These are phyloP conservation scores for Orthonyx spaldingii DNA, from an alignment of 2,113 vertebrate genomes.

Conservation along the genomic window DNA sequence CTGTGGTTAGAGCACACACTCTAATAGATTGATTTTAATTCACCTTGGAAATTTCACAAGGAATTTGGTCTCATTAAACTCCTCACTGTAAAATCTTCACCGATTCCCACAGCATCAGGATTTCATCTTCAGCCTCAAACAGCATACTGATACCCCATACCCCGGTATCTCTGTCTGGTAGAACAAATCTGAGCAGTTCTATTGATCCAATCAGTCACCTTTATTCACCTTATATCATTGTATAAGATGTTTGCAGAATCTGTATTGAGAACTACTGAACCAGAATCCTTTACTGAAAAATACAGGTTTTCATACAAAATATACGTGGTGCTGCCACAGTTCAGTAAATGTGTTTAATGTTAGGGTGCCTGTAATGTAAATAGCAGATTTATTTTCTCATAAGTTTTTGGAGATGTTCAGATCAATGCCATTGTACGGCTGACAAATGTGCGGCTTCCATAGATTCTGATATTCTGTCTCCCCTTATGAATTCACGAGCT, in stretches of 20 bases:
- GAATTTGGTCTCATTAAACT: not conserved
- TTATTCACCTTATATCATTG: not conserved
- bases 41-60: not conserved
- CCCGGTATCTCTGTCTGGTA: not conserved
- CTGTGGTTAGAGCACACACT: not conserved
- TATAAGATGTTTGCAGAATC: not conserved
- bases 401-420: not conserved
- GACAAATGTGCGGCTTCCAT: not conserved
- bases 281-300: not conserved
- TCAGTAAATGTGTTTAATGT: not conserved
- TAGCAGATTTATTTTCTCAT: constrained; percentile 43
- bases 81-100: not conserved
- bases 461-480: not conserved
- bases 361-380: constrained; percentile 3
- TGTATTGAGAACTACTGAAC: not conserved
- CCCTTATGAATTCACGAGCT: not conserved
- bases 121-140: not conserved
- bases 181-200: not conserved
- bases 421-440: not conserved
- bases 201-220: not conserved
- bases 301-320: not conserved
- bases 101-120: not conserved
- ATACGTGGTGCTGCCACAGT: not conserved
- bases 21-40: not conserved
- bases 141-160: not conserved